Base-by-base conservation (phyloP, 2,888 invertebrate genomes). In the Cybosia mesomella region DNA sequence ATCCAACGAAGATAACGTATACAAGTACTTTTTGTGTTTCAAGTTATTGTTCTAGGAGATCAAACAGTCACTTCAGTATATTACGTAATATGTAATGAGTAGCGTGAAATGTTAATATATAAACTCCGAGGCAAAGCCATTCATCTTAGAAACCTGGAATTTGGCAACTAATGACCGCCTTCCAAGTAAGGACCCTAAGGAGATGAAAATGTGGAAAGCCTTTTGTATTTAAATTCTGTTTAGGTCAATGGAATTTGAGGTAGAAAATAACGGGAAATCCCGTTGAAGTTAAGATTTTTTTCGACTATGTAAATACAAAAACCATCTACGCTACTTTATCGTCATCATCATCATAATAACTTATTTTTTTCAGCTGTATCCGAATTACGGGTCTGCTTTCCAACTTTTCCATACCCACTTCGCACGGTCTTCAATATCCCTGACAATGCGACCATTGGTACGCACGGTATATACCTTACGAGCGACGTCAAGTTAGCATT, bases 1-100 rank as follows among this genome's bases (percentile, higher is more conserved):
- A 73, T 75, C 74, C 67, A 69, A 66, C 59, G 73, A 75, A 80
- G 66, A 57, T 66, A 54, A 64, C 57, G 64, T 67, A 28, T 66
- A 68, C 24, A 57, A 64, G 28, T 57, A 54, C 39, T 75, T 77
- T 73, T 64, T 64, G 61, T 61, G 53, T 61, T 62, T 34, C 28
- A 28, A 66, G 24, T 54, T 34, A 60, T 66, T 61, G 53, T 66
- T 66, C 28, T 58, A 39, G 57, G n/a, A 43, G 28, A 22, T 22
- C 36, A 55, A 64, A 36, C 11, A 24, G 15, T 55, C 24, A 55
- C 55, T 22, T 15, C 22, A 36, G 10, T 53, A 15, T 53, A 60
- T 43, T 24, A 43, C 15, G 60, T 43, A 39, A 60, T 24, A 60
- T 24, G 18, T 43, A 28, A 28, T 60, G 43, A 60, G 18, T 59